Evolutionary conservation across 1,140 invertebrate genomes (phyloP).

Genomic region (Elymnias hypermnestra): DNA sequence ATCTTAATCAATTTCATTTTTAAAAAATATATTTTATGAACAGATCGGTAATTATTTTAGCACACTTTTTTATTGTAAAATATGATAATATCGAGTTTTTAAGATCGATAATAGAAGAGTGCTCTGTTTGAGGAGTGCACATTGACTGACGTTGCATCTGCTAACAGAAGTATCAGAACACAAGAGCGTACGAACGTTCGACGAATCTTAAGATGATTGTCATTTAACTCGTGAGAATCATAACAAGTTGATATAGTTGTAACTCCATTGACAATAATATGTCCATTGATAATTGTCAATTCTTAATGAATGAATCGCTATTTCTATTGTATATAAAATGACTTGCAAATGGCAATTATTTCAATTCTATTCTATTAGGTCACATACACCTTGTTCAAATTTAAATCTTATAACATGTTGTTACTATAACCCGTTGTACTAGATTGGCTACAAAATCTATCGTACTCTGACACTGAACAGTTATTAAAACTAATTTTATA

Average conservation of each 20-base stretch:
- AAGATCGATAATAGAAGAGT: conserved; percentile 27
- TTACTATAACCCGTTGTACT: too few relatives aligned
- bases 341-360: neutral
- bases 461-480: too few relatives aligned
- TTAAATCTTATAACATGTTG: too few relatives aligned
- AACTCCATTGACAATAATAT: conserved; percentile 1
- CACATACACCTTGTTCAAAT: too few relatives aligned
- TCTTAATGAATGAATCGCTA: conserved; percentile 2
- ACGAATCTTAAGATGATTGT: conserved; percentile 33
- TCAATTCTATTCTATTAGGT: too few relatives aligned
- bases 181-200: conserved; percentile 21
- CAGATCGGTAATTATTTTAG: too few relatives aligned
- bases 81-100: too few relatives aligned
- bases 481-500: too few relatives aligned
- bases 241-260: conserved; percentile 10
- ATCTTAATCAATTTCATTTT: too few relatives aligned
- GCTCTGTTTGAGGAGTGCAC: conserved; percentile 31
- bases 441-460: too few relatives aligned
- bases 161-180: conserved; percentile 18
- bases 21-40: too few relatives aligned
- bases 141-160: conserved; percentile 50
- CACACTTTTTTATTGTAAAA: too few relatives aligned
- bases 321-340: neutral
- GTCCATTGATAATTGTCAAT: conserved; percentile 3
- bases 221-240: conserved; percentile 8